Percentiles rank a stretch among this genome's conserved stretches.
Evolutionary conservation across 35 echinoderm and acorn worm species (phyloP).

Genomic region (Eucidaris tribuloides): DNA sequence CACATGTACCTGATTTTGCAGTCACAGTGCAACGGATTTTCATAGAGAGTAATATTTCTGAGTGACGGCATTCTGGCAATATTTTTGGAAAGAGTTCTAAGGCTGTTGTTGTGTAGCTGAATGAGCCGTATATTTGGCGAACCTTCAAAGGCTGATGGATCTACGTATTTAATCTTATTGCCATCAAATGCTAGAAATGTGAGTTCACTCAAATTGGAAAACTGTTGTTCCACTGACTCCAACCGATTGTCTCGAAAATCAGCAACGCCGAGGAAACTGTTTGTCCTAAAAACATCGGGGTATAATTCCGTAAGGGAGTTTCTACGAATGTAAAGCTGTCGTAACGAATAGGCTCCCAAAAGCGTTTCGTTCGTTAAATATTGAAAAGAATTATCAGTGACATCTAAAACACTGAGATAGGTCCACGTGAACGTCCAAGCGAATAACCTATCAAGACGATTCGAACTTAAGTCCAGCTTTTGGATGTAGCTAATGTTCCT

Average conservation of each 20-base stretch:
- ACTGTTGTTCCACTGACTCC: neutral
- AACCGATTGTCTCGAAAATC: slow-evolving; percentile 33
- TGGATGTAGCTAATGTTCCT: neutral
- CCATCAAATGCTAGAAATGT: slow-evolving; percentile 17
- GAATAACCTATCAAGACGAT: neutral
- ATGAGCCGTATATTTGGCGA: neutral
- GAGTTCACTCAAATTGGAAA: slow-evolving; percentile 24
- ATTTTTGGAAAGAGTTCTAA: slow-evolving; percentile 19
- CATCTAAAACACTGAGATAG: neutral
- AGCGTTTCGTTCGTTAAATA: slow-evolving; percentile 14
- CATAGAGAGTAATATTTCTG: neutral
- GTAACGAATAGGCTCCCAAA: neutral
- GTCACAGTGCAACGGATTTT: slow-evolving; percentile 76
- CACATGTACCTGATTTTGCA: slow-evolving; percentile 56
- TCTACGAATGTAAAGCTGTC: neutral
- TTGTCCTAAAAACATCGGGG: neutral
- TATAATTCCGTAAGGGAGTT: slow-evolving; percentile 8
- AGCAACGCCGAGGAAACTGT: neutral
- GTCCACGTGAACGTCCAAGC: neutral
- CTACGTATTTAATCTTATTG: slow-evolving; percentile 19
- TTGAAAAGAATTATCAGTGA: slow-evolving; percentile 16
- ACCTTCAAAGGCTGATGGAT: slow-evolving; percentile 27
- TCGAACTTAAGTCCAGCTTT: slow-evolving; percentile 12
- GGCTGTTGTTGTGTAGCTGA: slow-evolving; percentile 28
- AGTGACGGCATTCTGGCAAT: neutral